Evolutionary conservation across 2,113 vertebrate species (phyloP), one percentile per base, ranked within the genome.

Genomic region (Dipodomys spectabilis): DNA sequence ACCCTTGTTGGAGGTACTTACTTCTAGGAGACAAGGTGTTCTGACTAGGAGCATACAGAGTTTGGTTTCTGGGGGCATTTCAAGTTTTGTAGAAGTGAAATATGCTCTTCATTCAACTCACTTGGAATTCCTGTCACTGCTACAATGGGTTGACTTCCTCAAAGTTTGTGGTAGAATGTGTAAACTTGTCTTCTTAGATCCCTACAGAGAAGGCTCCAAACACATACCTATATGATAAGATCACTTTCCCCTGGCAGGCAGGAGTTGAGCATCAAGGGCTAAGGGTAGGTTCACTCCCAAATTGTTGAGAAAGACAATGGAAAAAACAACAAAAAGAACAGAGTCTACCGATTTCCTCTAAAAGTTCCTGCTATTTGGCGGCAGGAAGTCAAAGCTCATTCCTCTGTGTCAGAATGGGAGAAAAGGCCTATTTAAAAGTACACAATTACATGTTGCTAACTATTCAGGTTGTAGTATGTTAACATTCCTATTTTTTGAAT

Each of bases 401-500:
- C 15, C 53, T 16, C 12, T 57, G 53, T 16, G 53, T 57, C 12
- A 18, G 16, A 57, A 57, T 39, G 53, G 53, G 15, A 57, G 53
- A 16, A 57, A 57, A 57, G 4, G 13, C 18, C 4, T 57, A 57
- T 57, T 57, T 57, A 13, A 72, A 49, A 57, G 7, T 1, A 30
- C 4, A 44, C 22, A 30, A 35, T 8, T 45, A n/a, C 20, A 30
- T 13, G 69, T 84, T 60, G 7, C 7, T 73, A 71, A 28, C 6
- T 75, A 23, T 57, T 72, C 49, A 62, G 6, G 35, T 30, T 57
- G 16, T 32, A 57, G 49, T 20, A 77, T 16, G 2, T n/a, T 8
- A 18, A 72, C 64, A 9, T 57, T 88, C 39, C 75, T 85, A 85
- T 91, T 81, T 88, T 91, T 44, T 90, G 53, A 18, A 57, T 57